Evolutionary conservation across 2,888 invertebrate species (phyloP).

Genomic region (Bugula neritina): DNA sequence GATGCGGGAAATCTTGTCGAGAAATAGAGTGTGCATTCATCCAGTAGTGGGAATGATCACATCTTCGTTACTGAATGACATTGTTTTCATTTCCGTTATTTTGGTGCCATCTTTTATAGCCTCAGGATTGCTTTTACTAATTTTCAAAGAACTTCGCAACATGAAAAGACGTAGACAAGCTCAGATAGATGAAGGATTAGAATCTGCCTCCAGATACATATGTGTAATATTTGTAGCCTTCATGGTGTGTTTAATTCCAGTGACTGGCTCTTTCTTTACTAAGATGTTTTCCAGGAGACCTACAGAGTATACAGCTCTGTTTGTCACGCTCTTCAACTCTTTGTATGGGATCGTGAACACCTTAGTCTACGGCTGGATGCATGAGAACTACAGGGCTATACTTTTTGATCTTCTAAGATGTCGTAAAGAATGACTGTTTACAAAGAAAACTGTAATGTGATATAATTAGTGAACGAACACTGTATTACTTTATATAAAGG

Average conservation of each 20-base stretch:
- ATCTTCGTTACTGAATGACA: not conserved
- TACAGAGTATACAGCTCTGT: not conserved
- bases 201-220: not conserved
- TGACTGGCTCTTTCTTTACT: not conserved
- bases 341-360: slow-evolving; percentile 10
- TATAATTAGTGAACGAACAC: too few species aligned
- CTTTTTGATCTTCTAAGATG: not conserved
- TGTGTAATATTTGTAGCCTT: not conserved
- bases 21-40: not conserved
- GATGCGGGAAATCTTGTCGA: not conserved
- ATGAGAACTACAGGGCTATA: not conserved
- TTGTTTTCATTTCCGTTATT: not conserved
- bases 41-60: not conserved
- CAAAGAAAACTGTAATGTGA: too few species aligned
- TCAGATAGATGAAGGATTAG: not conserved
- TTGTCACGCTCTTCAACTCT: not conserved
- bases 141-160: not conserved
- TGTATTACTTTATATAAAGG: too few species aligned
- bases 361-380: slow-evolving; percentile 17
- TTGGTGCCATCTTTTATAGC: not conserved
- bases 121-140: not conserved
- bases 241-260: slow-evolving; percentile 1
- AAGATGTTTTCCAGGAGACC: not conserved
- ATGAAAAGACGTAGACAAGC: not conserved
- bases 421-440: not conserved